Percentiles rank a stretch among this genome's conserved stretches.
phyloP scores from a whole-genome alignment of 2,888 invertebrate genomes.

The Helleia helle region DNA sequence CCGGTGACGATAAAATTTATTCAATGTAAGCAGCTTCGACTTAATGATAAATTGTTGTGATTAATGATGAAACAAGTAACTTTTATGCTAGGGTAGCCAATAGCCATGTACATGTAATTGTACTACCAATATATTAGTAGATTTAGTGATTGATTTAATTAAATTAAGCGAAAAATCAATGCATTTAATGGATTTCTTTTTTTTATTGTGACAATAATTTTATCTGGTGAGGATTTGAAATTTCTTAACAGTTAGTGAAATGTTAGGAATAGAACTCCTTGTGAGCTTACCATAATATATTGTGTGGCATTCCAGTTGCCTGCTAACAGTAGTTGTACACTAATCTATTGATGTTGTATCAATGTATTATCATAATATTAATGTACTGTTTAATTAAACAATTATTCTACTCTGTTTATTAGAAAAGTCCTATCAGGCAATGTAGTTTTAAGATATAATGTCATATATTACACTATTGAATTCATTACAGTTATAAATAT shows the following conservation, averaged over 20 bases:
- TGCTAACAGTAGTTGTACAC: conserved; percentile 12
- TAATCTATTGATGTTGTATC: conserved; percentile 10
- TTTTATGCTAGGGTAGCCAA: conserved; percentile 40
- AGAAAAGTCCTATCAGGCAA: background rate
- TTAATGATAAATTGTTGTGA: conserved; percentile 37
- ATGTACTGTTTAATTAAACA: background rate
- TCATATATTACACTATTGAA: background rate
- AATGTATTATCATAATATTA: conserved; percentile 7
- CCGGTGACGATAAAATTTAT: background rate
- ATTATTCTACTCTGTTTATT: conserved; percentile 2
- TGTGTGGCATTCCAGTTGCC: conserved; percentile 17
- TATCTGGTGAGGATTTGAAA: conserved; percentile 7
- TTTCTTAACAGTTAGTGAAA: conserved; percentile 3
- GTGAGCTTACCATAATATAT: conserved; percentile 16
- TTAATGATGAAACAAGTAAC: conserved; percentile 44
- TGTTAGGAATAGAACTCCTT: conserved; percentile 14
- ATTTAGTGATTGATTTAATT: conserved; percentile 42
- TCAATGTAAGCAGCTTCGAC: background rate
- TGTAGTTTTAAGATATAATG: background rate
- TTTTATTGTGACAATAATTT: conserved; percentile 28
- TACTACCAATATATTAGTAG: conserved; percentile 42
- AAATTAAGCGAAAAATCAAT: conserved; percentile 36
- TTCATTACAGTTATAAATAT: background rate
- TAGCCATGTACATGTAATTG: conserved; percentile 41
- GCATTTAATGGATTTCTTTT: conserved; percentile 54